Percentiles rank a stretch among this genome's conserved stretches.
phyloP scores from a whole-genome alignment of 2,113 vertebrate species.

The Cyphomyrus plagiostoma region DNA sequence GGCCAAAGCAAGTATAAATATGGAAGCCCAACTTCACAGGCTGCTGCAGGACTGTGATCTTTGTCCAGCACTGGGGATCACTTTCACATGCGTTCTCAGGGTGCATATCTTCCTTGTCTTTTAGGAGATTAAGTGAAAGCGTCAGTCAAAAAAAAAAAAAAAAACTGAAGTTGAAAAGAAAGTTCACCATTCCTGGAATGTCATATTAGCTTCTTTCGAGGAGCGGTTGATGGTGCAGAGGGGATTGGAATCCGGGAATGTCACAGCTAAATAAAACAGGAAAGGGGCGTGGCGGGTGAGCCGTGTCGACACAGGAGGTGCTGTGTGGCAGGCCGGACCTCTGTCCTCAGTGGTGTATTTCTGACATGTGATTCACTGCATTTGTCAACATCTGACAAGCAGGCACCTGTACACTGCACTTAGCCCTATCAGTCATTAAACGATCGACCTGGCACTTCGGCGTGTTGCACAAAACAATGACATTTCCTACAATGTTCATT shows the following conservation, averaged over 20 bases:
- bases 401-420: neutral
- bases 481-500: neutral
- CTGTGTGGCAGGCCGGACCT: neutral
- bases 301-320: slow-evolving; percentile 14
- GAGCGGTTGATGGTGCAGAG: slow-evolving; percentile 25
- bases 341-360: neutral
- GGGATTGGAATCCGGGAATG: slow-evolving; percentile 42
- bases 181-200: neutral
- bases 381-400: neutral
- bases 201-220: neutral
- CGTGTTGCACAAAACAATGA: neutral
- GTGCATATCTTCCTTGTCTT: slow-evolving; percentile 21
- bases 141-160: neutral
- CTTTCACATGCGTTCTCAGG: slow-evolving; percentile 20
- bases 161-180: neutral
- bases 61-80: slow-evolving; percentile 19
- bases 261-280: slow-evolving; percentile 38
- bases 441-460: neutral
- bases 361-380: neutral
- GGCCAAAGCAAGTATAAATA: slow-evolving; percentile 23
- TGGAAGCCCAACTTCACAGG: slow-evolving; percentile 11
- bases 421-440: neutral
- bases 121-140: slow-evolving; percentile 11
- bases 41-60: slow-evolving; percentile 23
- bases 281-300: slow-evolving; percentile 17